These are phyloP conservation scores for Phrynocephalus forsythii DNA, from an alignment of 2,797 vertebrate genomes.

Conservation along the genomic window DNA sequence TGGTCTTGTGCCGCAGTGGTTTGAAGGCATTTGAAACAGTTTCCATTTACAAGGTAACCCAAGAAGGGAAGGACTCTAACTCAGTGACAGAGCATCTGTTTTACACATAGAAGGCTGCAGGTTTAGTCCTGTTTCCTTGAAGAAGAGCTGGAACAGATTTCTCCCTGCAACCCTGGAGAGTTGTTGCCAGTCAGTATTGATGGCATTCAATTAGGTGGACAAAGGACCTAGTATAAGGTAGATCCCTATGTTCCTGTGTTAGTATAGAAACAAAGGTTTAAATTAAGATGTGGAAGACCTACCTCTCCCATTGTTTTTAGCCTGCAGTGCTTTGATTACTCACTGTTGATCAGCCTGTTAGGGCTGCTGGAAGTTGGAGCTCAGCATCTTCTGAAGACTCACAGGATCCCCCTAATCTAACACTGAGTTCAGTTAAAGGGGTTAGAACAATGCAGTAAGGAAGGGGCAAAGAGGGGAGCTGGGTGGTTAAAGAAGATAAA, in stretches of 20 bases:
- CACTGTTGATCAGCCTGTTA: background rate
- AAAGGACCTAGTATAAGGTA: no score
- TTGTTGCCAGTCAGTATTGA: no score
- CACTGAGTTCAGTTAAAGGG: background rate
- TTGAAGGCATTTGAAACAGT: background rate
- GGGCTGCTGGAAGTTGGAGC: background rate
- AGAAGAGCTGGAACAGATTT: no score
- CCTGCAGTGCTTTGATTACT: background rate
- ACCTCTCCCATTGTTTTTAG: background rate
- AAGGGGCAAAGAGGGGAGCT: background rate
- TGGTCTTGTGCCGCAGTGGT: background rate
- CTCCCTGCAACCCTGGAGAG: no score
- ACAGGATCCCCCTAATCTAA: background rate
- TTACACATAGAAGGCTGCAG: no score
- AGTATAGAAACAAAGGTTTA: background rate
- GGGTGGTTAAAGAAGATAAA: background rate
- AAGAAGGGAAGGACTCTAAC: no score
- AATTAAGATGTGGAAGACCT: background rate
- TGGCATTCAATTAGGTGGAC: no score
- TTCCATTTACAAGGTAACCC: background rate
- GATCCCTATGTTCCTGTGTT: no score
- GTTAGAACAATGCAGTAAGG: background rate
- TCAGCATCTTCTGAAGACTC: background rate
- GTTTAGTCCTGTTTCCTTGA: no score
- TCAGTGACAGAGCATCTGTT: no score